Base-by-base conservation (phyloP, 2,888 invertebrate genomes). In the Metellina segmentata region DNA sequence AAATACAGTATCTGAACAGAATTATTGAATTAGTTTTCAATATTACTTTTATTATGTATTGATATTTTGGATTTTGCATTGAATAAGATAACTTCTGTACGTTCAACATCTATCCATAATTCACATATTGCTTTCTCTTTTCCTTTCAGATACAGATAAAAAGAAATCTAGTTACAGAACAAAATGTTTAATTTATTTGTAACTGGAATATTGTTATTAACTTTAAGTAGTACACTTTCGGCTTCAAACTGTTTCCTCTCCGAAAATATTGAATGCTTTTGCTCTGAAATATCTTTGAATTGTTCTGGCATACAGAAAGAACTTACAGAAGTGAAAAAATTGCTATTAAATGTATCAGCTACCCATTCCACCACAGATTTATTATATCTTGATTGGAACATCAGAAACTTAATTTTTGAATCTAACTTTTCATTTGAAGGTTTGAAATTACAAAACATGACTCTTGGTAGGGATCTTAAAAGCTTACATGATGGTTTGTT, bases 251-350 rank as follows among this genome's bases (percentile, higher is more conserved):
- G 79, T 79, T 52, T 72, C 34, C 34, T 52, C 52, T 79, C 78
- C 53, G 71, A 70, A 72, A 79, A 79, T 19, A 79, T 87, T 52
- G 72, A 87, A 71, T 87, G 87, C 53, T 13, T 34, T 48, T 87
- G 87, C 16, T 13, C 48, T 16, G 9, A 34, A 20, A 53, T 20
- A 20, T 79, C 87, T 52, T 61, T 49, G 71, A 70, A n/a, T 1
- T 87, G 87, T 34, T 51, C 34, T 87, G 87, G 87, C 51, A 20
- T 70, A 34, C 71, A 71, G 13, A 49, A 71, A 52, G 79, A 87
- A 7, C 8, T 34, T 51, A 4, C 16, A 6, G 79, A 87, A 71
- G 9, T 71, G 51, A 74, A 87, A 13, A 19, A 20, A 9, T 19
- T 86, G 19, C 70, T 86, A 69, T 77, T 34, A 11, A 79, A 72